These are phyloP conservation scores for Podarcis cretensis DNA, from an alignment of 2,113 vertebrate genomes.

Conservation along the genomic window DNA sequence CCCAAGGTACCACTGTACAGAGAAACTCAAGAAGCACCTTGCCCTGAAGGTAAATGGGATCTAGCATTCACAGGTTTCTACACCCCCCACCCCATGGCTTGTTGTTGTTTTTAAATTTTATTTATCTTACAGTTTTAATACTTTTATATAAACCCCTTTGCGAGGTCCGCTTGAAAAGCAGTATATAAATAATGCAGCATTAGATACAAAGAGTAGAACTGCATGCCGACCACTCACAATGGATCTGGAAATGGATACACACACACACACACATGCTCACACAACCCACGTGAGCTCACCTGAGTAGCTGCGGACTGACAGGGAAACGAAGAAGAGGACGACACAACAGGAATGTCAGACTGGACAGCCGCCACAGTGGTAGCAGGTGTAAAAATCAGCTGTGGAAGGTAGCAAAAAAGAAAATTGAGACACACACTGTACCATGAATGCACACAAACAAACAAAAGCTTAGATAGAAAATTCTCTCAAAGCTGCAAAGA, in stretches of 20 bases:
- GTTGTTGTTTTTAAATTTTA: not conserved
- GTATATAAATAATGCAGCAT: not conserved
- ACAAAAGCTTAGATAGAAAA: not conserved
- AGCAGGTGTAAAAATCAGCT: slow-evolving; percentile 95
- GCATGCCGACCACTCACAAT: not conserved
- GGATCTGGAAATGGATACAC: not conserved
- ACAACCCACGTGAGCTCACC: slow-evolving; percentile 74
- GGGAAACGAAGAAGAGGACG: slow-evolving; percentile 80
- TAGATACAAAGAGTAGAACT: not conserved
- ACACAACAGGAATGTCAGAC: slow-evolving; percentile 90
- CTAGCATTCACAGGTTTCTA: too few relatives aligned
- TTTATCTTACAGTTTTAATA: not conserved
- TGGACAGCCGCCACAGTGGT: slow-evolving; percentile 92
- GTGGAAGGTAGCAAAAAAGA: slow-evolving; percentile 69
- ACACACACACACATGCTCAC: not conserved
- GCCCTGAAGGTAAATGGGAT: too few relatives aligned
- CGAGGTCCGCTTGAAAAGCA: not conserved
- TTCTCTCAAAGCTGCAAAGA: not conserved
- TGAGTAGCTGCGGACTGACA: slow-evolving; percentile 89
- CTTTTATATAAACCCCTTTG: not conserved
- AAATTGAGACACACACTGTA: slow-evolving; percentile 43
- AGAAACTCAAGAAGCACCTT: too few relatives aligned
- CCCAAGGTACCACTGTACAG: too few relatives aligned
- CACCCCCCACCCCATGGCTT: too few relatives aligned
- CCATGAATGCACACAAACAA: not conserved